Base-by-base conservation (phyloP, 2,888 invertebrate genomes). In the Oxystoma pomonae region DNA sequence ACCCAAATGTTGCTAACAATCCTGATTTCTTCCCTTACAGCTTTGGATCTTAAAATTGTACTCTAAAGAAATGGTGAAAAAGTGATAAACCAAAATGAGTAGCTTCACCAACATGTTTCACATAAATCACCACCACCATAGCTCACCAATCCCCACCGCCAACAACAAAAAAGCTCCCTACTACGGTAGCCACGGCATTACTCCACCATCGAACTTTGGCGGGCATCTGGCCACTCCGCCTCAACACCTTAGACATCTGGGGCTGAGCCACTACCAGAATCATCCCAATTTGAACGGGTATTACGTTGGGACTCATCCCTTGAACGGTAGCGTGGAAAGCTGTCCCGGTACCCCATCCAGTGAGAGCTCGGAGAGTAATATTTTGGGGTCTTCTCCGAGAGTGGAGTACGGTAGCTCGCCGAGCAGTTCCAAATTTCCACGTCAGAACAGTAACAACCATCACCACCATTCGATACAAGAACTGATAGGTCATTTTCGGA, bases 381-480 rank as follows among this genome's bases (percentile, higher is more conserved):
- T 70, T 17, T 68, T 72, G 49, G 61, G 70, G 59, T 70, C 73
- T 16, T 69, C 74, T 12, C 70, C 73, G 3, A 70, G 68, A 64
- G 73, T 71, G 1, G 65, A 70, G 55, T 58, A 61, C 20, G 61
- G 64, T 56, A 69, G 61, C 7, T 63, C 73, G 60, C 74, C 66
- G 1, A 67, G 63, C 17, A 53, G 7, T 16, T 5, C 53, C 7
- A n/a, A n/a, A n/a, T 53, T 53, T n/a, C 53, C 5, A 53, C 16
- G 53, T 7, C 53, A 53, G n/a, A 19, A 19, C n/a, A 53, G 53
- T 16, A 19, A 19, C n/a, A 53, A 82, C 68, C 83, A 84, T 56
- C 82, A 84, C 65, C 80, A 80, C 67, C 87, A 90, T 78, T 87
- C 90, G 20, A 90, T 92, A 72, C 90, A 91, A 73, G 91, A 91